A percentile compares a stretch with the other conserved stretches of the same genome.
phyloP scores from a whole-genome alignment of 2,888 invertebrate species.

The Leptopterna dolabrata region DNA sequence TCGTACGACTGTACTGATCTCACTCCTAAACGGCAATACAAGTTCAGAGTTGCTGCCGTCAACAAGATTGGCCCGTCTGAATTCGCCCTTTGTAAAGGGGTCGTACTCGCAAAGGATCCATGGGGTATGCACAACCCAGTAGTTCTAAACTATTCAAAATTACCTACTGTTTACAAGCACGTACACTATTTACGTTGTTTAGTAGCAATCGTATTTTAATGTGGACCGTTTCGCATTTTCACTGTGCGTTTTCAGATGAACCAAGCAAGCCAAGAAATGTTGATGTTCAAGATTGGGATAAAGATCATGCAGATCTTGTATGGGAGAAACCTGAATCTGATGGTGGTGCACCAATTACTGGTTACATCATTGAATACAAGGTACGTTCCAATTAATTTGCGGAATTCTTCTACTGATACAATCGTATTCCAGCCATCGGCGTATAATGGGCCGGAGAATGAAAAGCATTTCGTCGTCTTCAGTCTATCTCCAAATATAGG shows the following conservation, averaged over 20 bases:
- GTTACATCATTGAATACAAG: constrained; percentile 92
- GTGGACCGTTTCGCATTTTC: not conserved
- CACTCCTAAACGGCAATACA: constrained; percentile 91
- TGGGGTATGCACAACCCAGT: constrained; percentile 78
- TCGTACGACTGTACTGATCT: constrained; percentile 86
- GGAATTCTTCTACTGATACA: no score
- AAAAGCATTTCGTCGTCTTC: no score
- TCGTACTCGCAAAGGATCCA: constrained; percentile 94
- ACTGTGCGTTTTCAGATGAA: constrained; percentile 75
- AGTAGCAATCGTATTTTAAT: not conserved
- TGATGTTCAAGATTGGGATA: constrained; percentile 95
- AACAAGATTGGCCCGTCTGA: constrained; percentile 95
- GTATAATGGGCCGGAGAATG: no score
- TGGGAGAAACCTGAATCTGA: constrained; percentile 95
- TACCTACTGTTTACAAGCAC: no score
- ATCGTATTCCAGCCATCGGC: no score
- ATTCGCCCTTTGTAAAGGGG: constrained; percentile 86
- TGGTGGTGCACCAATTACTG: constrained; percentile 94
- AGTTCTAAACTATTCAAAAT: not conserved
- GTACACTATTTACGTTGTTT: no score
- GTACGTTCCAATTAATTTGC: constrained; percentile 64
- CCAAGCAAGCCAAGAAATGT: constrained; percentile 93
- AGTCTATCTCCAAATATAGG: no score
- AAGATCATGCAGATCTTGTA: constrained; percentile 92
- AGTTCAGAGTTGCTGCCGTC: constrained; percentile 92